phyloP scores from a whole-genome alignment of 1,140 invertebrate genomes.

The Hydropsyche tenuis region DNA sequence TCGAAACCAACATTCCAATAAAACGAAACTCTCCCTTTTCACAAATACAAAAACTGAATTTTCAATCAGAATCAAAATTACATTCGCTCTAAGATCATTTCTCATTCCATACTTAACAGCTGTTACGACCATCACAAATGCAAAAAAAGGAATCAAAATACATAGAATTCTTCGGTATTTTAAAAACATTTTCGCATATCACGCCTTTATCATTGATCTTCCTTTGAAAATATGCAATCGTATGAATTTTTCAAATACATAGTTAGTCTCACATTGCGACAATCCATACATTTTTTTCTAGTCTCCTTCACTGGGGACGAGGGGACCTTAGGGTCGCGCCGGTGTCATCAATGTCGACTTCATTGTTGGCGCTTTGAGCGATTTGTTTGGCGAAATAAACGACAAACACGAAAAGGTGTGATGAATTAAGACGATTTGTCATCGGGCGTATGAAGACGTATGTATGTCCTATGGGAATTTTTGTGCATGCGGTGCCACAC shows the following conservation, averaged over 20 bases:
- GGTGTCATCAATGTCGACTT: slow-evolving; percentile 37
- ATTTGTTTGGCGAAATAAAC: slow-evolving; percentile 40
- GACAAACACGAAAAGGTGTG: slow-evolving; percentile 50
- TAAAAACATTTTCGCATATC: not conserved
- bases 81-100: too few relatives aligned
- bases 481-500: not conserved
- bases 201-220: slow-evolving; percentile 8
- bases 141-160: too few relatives aligned
- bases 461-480: slow-evolving; percentile 31
- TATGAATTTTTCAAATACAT: too few relatives aligned
- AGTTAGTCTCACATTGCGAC: too few relatives aligned
- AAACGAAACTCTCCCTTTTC: not conserved
- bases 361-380: slow-evolving; percentile 44
- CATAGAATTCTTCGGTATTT: too few relatives aligned
- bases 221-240: not conserved
- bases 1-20: not conserved
- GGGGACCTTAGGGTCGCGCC: slow-evolving; percentile 23
- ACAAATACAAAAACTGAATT: too few relatives aligned
- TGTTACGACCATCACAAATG: too few relatives aligned
- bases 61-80: too few relatives aligned
- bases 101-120: too few relatives aligned
- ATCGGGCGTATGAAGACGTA: slow-evolving; percentile 47
- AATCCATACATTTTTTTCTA: too few relatives aligned
- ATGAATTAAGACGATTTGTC: slow-evolving; percentile 50
- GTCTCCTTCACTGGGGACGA: not conserved